Evolutionary conservation across 64 coral and sea anemone genomes (phyloP), one percentile per base, ranked within the genome.

Genomic region (Orbicella faveolata): DNA sequence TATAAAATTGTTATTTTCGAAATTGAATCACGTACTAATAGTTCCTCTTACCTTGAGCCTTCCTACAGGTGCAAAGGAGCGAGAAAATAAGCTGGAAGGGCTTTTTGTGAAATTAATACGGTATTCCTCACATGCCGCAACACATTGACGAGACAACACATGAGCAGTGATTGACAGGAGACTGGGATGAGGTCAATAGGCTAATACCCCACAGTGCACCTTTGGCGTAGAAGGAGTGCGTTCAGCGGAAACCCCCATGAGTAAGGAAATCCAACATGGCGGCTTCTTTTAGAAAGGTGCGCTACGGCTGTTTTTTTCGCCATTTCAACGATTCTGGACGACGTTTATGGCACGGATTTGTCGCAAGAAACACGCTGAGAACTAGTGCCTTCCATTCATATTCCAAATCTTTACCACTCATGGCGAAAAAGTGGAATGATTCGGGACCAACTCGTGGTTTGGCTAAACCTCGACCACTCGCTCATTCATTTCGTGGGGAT

Each of bases 251-350:
- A 52, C 21, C 17, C 75, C 41, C 75, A 21, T 78, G 41, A 52
- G 75, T 15, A 23, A 18, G 2, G 14, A 55, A 13, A 52, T 85
- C 19, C 61, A 85, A 85, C 64, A 85, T 85, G 82, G 82, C 82
- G 63, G 82, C 36, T 34, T 34, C 65, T 0, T 41, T n/a, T 34
- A 33, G 61, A 20, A 72, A 25, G 0, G 14, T 53, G 41, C 61
- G 64, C 23, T 51, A 14, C 23, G 63, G 53, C n/a, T 37, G 9
- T 11, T 72, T 73, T 85, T 11, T 85, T 52, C 65, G 20, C 36
- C 63, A 26, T 51, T 72, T 23, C 2, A 33, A 26, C 23, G 39
- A 73, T 53, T 73, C 36, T 72, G 64, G 39, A 70, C 15, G 37
- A 12, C 33, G 9, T 72, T n/a, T 85, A 12, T 53, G 23, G 16